Evolutionary conservation across 2,113 vertebrate genomes (phyloP), one percentile per base, ranked within the genome.

Genomic region (Triplophysa dalaica): DNA sequence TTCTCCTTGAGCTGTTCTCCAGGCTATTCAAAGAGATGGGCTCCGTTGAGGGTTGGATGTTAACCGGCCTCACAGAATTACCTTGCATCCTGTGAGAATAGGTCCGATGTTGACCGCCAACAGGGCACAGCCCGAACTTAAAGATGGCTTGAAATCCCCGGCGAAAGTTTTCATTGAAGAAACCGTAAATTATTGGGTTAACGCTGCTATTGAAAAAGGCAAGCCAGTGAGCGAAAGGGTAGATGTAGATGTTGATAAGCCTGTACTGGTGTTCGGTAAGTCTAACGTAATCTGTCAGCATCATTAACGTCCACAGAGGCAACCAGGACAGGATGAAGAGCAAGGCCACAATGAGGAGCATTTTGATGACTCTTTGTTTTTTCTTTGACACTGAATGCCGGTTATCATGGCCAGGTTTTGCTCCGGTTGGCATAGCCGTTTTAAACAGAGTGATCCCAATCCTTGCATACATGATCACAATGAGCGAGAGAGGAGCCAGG

Each of bases 191-290:
- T 82, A 98, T 94, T 29, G 97, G 95, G 87, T 98, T 96, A 88
- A 97, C 4, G 0, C 96, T 98, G 91, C 95, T 98, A 87, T 98
- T 98, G 86, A 92, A 96, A 81, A 98, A 98, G 14, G 95, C 95
- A 9, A 98, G 87, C 96, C 96, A 98, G 85, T 96, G 96, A 11
- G 96, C 97, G 0, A 96, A 95, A 12, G 97, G 96, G 16, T 97
- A 98, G 48, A 96, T 79, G n/a, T 96, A 98, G 61, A 95, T 94
- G 85, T 96, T 96, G 85, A 98, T 94, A 77, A 96, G 70, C 43
- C 88, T 85, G 75, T 95, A 81, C 75, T 95, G 93, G 1, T 81
- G 70, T 50, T 93, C 88, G 0, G 93, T 94, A 22, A 98, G 90
- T 67, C 89, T 91, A 38, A 93, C 91, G 0, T 98, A 98, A 88